Evolutionary conservation across 2,888 invertebrate genomes (phyloP), one percentile per base, ranked within the genome.

Genomic region (Tenthredo mesomela): DNA sequence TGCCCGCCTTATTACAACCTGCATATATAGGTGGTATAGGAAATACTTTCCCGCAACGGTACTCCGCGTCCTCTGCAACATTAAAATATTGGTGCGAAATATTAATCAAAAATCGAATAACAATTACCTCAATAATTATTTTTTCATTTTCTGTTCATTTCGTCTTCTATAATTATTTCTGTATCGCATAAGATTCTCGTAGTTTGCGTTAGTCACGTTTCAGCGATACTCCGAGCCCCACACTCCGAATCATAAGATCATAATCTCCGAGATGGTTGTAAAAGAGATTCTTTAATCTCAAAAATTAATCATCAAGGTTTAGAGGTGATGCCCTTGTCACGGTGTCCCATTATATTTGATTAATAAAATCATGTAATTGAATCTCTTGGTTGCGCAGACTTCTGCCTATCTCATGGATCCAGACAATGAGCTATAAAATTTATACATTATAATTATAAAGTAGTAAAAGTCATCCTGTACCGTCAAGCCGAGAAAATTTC

Each of bases 271-370:
- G 43, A 47, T 47, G n/a, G 73, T n/a, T 73, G 21, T 33, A 33
- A 67, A 67, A 9, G 33, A 77, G 29, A 77, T 77, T 54, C 9
- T 47, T 50, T 29, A 54, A 77, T 77, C 54, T 77, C 2, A 5
- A 5, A 40, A 54, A 77, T 77, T 77, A 77, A 50, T 77, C 77
- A 18, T 77, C 29, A 29, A 33, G 50, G 50, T 50, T 77, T 5
- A 33, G 54, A 77, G 77, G 71, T 71, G 37, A 10, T 43, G 77
- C 67, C 67, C 67, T 67, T 12, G 67, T 67, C 67, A 67, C 29
- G 67, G 18, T 67, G 73, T 43, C n/a, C 21, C 73, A 29, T 43
- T 73, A 43, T 29, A 43, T 73, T 21, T 73, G 21, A 73, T 73
- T 73, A 73, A 43, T 43, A 73, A 73, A 25, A 73, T 40, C 73